Evolutionary conservation across 2,113 vertebrate species (phyloP), one percentile per base, ranked within the genome.

Genomic region (Perca schrenkii): DNA sequence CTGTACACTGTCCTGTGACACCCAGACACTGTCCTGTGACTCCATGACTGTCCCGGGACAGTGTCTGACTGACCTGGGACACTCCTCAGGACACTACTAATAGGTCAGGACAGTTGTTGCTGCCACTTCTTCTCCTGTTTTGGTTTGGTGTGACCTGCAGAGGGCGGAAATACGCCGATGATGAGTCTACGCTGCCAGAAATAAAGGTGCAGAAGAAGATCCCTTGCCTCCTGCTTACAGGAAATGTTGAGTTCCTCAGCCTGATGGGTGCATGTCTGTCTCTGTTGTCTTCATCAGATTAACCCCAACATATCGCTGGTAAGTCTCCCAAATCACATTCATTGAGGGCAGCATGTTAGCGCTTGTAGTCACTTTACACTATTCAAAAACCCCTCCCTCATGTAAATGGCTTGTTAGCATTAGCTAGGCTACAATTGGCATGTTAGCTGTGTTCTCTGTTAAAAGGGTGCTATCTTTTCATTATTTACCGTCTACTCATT

Each of bases 181-280:
- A 63, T 17, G 12, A 31, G 16, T 54, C 2, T 14, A 34, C 25
- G 25, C 15, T 57, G 22, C 21, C 21, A 36, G 14, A 57, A 56
- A 34, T 72, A 25, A 63, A 56, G 10, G 43, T 0, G n/a, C 1
- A 21, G 79, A 74, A 81, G 70, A 74, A 81, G 69, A 11, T 28
- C 3, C 15, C 25, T 1, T 0, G 15, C 22, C 25, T 14, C 28
- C 7, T 36, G 25, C 50, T 11, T n/a, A 3, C 34, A 54, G 63
- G 79, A 82, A 62, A 56, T 75, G 34, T 36, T 15, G 40, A 19
- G 4, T 13, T 22, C 13, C 28, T 15, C 3, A 31, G 40, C 10
- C 40, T 8, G 40, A 10, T 43, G 40, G 60, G 43, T 28, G 14
- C 7, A 3, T 28, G 53, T 31, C 19, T 49, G 60, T 28, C 15